Conservation (phyloP, 2,113 vertebrate species). For the Psittacula cyanocephala region DNA sequence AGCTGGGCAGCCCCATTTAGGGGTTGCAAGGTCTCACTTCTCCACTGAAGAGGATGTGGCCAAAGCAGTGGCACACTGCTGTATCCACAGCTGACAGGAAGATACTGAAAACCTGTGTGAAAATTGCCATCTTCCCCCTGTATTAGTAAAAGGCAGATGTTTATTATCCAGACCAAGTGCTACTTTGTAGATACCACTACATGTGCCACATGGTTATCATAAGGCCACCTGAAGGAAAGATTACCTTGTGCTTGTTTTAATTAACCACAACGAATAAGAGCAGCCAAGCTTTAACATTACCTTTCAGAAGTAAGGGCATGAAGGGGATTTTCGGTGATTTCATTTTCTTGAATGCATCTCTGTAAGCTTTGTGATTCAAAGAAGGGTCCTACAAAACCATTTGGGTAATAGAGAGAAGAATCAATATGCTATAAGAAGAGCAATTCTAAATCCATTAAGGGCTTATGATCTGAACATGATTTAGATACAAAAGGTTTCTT, state of each 20-base stretch:
- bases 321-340: constrained; percentile 98
- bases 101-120: background rate
- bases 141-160: background rate
- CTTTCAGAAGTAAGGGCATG: constrained; percentile 96
- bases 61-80: background rate
- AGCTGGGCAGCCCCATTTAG: rapidly evolving
- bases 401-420: constrained; percentile 70
- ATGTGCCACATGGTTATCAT: background rate
- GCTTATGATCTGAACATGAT: constrained; percentile 57
- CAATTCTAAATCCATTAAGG: constrained; percentile 54
- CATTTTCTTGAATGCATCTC: constrained; percentile 98
- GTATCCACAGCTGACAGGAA: background rate
- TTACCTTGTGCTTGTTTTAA: background rate
- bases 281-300: constrained; percentile 66
- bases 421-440: constrained; percentile 66
- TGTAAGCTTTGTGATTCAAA: constrained; percentile 97
- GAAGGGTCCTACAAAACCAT: constrained; percentile 90
- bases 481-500: constrained; percentile 55
- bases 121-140: background rate
- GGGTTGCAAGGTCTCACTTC: background rate
- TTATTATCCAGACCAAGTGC: background rate
- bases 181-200: background rate
- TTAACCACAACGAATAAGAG: background rate
- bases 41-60: background rate
- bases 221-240: background rate